Percentiles rank a stretch among this genome's conserved stretches.
phyloP scores from a whole-genome alignment of 2,797 vertebrate species.

The Mus spretus region DNA sequence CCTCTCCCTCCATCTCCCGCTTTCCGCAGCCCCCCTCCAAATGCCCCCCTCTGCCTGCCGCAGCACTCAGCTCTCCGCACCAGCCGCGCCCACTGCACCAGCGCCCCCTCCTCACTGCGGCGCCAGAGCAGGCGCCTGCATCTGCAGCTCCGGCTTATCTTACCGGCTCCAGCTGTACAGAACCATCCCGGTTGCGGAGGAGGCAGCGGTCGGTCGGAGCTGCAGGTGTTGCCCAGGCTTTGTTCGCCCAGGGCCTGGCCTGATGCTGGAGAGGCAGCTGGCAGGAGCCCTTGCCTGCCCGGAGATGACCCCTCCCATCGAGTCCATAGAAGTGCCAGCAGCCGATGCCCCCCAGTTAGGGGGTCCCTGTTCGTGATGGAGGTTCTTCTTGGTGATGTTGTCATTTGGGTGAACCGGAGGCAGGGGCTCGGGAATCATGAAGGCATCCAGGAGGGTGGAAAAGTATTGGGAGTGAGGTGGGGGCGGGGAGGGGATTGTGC shows the following conservation, averaged over 20 bases:
- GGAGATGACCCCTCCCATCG: not conserved
- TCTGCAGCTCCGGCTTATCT: not conserved
- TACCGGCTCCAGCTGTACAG: not conserved
- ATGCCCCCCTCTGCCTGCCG: not conserved
- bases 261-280: not conserved
- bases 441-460: not conserved
- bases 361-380: not conserved
- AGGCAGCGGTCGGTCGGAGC: not conserved
- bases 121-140: not conserved
- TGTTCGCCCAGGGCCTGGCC: not conserved
- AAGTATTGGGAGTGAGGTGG: not conserved
- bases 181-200: not conserved
- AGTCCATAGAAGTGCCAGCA: not conserved
- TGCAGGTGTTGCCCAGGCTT: conserved; percentile 16
- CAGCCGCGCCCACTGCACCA: conserved; percentile 4
- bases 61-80: not conserved
- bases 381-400: conserved; percentile 60
- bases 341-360: not conserved
- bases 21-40: conserved; percentile 44
- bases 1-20: not conserved
- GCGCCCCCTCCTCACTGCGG: not conserved
- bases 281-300: not conserved
- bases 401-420: conserved; percentile 51
- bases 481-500: no score
- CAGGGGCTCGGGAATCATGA: not conserved